Evolutionary conservation across 2,888 invertebrate genomes (phyloP), one percentile per base, ranked within the genome.

Genomic region (Chrysomela aeneicollis): DNA sequence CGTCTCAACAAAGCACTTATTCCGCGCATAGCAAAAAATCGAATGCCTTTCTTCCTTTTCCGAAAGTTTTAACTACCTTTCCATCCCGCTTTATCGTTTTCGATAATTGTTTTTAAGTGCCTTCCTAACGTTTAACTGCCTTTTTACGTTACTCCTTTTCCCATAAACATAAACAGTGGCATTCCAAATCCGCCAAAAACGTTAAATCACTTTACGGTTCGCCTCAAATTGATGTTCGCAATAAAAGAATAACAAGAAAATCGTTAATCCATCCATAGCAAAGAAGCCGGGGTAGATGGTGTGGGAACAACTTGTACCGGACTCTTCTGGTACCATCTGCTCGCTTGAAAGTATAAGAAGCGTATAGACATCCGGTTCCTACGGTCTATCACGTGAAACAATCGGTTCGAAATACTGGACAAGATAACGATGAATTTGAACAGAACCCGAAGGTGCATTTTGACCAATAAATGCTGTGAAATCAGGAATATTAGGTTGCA

Each of bases 291-390:
- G 59, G 64, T 55, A 46, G 60, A 32, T 30, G 50, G 59, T 62
- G 69, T 71, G 71, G 71, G 71, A 71, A 71, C 67, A 42, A 61
- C 35, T 59, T 50, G 55, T 47, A 60, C 58, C 52, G 42, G 59
- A 60, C 62, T 69, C 67, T 69, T 66, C 69, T 69, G 64, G 62
- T 67, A 63, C 67, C 70, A 71, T 68, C 64, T 71, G 70, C 61
- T 42, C 42, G 47, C 71, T 69, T 67, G 71, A 69, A 67, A 71
- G 68, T 69, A 60, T 58, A 64, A 60, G 67, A 67, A 71, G 69
- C 59, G 68, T 64, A 65, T 67, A 75, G 74, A 76, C 76, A 74
- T 76, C 77, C 77, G 77, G 77, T 77, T 71, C 71, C 71, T 73
- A 70, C 15, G 42, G 2, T 42, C 42, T 15, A 42, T 70, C 70